phyloP scores from a whole-genome alignment of 2,113 vertebrate species.

The Muntiacus reevesi region DNA sequence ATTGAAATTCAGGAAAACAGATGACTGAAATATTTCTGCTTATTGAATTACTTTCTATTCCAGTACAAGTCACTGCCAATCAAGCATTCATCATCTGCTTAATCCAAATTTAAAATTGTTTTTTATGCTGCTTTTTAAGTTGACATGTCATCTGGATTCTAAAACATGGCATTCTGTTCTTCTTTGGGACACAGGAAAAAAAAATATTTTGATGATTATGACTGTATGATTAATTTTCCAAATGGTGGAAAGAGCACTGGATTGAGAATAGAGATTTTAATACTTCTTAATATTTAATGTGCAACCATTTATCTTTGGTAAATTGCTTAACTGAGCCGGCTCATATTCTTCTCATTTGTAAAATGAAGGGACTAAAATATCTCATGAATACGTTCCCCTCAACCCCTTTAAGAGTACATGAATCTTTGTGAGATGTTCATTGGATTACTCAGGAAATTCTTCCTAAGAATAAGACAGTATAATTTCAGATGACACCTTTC shows the following conservation, averaged over 20 bases:
- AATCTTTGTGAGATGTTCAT: background rate
- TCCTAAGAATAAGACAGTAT: slow-evolving; percentile 14
- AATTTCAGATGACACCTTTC: background rate
- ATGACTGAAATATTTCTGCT: background rate
- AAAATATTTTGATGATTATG: background rate
- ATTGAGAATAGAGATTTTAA: background rate
- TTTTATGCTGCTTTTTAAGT: background rate
- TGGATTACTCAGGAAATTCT: slow-evolving; percentile 3
- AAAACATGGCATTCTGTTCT: background rate
- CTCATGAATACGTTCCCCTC: background rate
- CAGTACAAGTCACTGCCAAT: background rate
- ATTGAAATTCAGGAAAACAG: background rate
- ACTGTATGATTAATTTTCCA: background rate
- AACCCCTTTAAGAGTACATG: background rate
- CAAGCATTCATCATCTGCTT: background rate
- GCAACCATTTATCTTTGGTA: background rate
- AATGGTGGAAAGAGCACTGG: background rate
- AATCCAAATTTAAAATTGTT: background rate
- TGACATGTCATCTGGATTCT: background rate
- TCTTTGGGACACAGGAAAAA: background rate
- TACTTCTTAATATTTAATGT: slow-evolving; percentile 9
- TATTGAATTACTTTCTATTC: background rate
- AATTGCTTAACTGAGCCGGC: background rate
- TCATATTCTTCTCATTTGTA: background rate
- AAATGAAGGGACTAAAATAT: background rate